phyloP scores from a whole-genome alignment of 2,797 vertebrate genomes.

The Pyrocephalus nanus region DNA sequence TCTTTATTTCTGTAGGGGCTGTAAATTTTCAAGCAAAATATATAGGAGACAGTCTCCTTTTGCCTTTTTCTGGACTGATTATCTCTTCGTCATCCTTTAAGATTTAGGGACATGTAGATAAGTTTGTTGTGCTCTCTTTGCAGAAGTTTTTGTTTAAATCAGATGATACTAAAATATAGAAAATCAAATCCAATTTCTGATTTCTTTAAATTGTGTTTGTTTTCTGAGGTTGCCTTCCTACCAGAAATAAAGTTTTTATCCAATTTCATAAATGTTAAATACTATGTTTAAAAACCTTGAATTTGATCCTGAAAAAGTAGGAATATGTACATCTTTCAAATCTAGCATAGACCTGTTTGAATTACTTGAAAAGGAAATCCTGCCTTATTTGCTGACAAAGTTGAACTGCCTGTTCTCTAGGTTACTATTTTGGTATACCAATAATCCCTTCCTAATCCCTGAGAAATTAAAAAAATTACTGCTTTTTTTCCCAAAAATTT shows the following conservation, averaged over 20 bases:
- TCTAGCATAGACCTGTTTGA: background rate
- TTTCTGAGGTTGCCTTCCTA: background rate
- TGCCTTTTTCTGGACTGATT: background rate
- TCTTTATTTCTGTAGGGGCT: constrained; percentile 8
- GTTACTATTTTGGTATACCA: background rate
- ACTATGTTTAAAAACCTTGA: background rate
- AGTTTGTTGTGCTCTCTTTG: background rate
- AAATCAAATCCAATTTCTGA: background rate
- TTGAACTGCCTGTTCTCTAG: background rate
- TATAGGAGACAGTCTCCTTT: background rate
- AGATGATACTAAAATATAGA: background rate
- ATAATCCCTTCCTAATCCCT: background rate
- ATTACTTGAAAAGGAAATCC: background rate
- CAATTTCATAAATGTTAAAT: background rate
- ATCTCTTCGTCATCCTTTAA: background rate
- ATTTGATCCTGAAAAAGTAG: background rate
- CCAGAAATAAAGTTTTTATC: background rate
- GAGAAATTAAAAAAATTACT: background rate
- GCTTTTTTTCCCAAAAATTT: background rate
- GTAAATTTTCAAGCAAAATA: background rate
- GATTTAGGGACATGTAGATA: background rate
- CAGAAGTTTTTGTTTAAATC: background rate
- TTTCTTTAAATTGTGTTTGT: background rate
- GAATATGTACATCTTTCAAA: background rate
- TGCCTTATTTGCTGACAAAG: background rate